Base-by-base conservation (phyloP, 2,888 invertebrate genomes). In the Scaptomyza parva region DNA sequence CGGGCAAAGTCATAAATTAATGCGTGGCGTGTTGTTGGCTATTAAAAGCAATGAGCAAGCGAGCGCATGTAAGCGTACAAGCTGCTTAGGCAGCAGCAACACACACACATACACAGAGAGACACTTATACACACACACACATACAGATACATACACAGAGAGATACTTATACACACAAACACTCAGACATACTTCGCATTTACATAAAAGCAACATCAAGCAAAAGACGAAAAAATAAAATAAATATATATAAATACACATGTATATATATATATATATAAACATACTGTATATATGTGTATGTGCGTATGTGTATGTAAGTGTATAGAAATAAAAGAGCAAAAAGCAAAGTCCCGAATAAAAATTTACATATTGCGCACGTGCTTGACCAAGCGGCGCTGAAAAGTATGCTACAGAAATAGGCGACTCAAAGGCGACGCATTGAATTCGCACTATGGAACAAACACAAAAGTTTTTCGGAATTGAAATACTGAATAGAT, bases 21-120 rank as follows among this genome's bases (percentile, higher is more conserved):
- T 83, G 82, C 82, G 86, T 83, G 69, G 85, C 87, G 79, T 86
- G 87, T 84, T 83, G 87, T 84, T 86, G 85, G 85, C 87, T 83
- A 83, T 83, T 83, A 83, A 83, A 83, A 83, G 87, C 86, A 82
- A 86, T 82, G 82, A 82, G 82, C 81, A 81, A 76, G 77, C 65
- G 77, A 86, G 84, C 82, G 86, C 78, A 84, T 84, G 86, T 77
- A 70, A 78, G 76, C 78, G 62, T 57, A 76, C 74, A 78, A 68
- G 81, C 76, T 81, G 78, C 85, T 81, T 81, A 84, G 78, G 67
- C 64, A 70, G 69, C 52, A 50, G 58, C 62, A 59, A 59, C 47
- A 68, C 60, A 44, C 59, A 55, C 52, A 45, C 44, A 52, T 45
- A 41, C 51, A 57, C 65, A n/a, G n/a, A n/a, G n/a, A n/a, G n/a